These are phyloP conservation scores for Mactra quadrangularis DNA, from an alignment of 1,140 invertebrate genomes.

Conservation along the genomic window DNA sequence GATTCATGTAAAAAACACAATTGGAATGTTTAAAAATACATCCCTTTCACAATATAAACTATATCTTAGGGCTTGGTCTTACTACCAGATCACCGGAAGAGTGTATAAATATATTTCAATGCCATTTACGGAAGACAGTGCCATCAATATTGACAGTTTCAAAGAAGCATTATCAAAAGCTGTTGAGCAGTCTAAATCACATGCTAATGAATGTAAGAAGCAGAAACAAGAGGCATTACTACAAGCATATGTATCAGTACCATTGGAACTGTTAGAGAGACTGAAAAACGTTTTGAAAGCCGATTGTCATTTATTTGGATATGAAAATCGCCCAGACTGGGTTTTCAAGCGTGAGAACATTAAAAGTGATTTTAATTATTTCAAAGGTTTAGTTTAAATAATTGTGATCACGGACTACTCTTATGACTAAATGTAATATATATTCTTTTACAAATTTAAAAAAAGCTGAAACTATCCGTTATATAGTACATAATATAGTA, in stretches of 20 bases:
- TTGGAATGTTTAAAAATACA: background rate
- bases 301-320: background rate
- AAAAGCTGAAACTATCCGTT: too few species aligned
- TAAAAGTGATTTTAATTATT: background rate
- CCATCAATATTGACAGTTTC: background rate
- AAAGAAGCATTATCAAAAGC: background rate
- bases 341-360: background rate
- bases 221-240: conserved; percentile 2
- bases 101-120: background rate
- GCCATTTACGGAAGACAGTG: background rate
- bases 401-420: too few species aligned
- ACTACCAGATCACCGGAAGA: conserved; percentile 1
- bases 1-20: background rate
- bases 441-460: too few species aligned
- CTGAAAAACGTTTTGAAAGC: background rate
- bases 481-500: too few species aligned
- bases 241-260: background rate
- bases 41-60: background rate
- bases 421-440: too few species aligned
- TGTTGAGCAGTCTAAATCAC: background rate
- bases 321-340: conserved; percentile 1
- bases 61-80: conserved; percentile 4
- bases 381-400: too few species aligned
- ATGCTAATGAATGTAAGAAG: background rate
- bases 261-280: background rate